Percentiles rank a stretch among this genome's conserved stretches.
Conservation (phyloP, 1,140 invertebrate species). For the Drosophila ercepeae region DNA sequence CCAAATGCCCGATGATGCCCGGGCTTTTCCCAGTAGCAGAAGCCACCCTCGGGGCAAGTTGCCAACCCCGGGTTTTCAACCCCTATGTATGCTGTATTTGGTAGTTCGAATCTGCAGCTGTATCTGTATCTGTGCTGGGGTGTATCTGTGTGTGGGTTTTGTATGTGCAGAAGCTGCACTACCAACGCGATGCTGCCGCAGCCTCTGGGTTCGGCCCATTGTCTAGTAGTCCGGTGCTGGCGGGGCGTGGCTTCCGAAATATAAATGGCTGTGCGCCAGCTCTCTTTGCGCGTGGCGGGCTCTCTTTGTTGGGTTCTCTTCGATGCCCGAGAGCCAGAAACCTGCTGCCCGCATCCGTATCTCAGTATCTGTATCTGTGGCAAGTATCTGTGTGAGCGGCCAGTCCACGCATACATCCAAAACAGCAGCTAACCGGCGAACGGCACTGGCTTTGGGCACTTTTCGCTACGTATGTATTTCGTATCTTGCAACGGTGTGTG, state of each 20-base stretch:
- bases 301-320: constrained; percentile 31
- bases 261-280: constrained; percentile 74
- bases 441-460: constrained; percentile 48
- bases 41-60: constrained; percentile 77
- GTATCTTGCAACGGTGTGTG: constrained; percentile 35
- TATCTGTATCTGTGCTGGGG: constrained; percentile 8
- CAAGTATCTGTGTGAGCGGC: constrained; percentile 30
- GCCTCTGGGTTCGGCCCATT: constrained; percentile 79
- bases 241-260: constrained; percentile 81
- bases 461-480: constrained; percentile 38
- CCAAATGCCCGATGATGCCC: constrained; percentile 36
- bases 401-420: constrained; percentile 23
- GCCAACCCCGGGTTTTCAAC: constrained; percentile 65
- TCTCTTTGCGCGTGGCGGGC: constrained; percentile 31
- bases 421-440: constrained; percentile 19
- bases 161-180: constrained; percentile 64
- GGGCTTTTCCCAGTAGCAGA: constrained; percentile 80
- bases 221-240: constrained; percentile 71
- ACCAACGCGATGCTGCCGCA: constrained; percentile 61
- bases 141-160: constrained; percentile 18
- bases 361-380: constrained; percentile 27
- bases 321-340: constrained; percentile 42
- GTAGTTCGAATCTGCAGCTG: neutral
- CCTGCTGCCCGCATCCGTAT: constrained; percentile 25
- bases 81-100: constrained; percentile 32